These are phyloP conservation scores for Limosa lapponica DNA, from an alignment of 2,797 vertebrate genomes.

Conservation along the genomic window DNA sequence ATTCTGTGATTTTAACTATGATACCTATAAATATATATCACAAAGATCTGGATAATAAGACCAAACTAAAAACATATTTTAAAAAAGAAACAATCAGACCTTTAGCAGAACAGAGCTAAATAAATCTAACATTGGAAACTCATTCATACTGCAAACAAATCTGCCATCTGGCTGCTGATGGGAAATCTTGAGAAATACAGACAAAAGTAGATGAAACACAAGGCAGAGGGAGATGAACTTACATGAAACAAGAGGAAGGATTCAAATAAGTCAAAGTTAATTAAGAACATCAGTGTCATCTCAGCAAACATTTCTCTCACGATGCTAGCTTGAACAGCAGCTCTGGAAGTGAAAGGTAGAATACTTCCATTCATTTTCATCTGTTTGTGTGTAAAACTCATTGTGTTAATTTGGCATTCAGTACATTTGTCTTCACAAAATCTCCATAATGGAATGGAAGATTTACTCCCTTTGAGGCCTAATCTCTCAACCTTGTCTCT, in stretches of 20 bases:
- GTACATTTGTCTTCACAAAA: background rate
- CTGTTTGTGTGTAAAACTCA: background rate
- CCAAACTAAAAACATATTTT: background rate
- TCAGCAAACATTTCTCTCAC: background rate
- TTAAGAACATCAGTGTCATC: background rate
- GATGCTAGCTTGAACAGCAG: background rate
- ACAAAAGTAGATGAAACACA: background rate
- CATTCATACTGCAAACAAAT: background rate
- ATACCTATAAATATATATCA: background rate
- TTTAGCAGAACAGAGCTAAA: background rate
- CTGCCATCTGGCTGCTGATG: background rate
- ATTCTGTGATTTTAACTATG: background rate
- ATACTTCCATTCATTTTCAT: background rate
- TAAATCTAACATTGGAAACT: background rate
- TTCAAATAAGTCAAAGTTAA: background rate
- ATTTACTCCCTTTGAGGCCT: background rate
- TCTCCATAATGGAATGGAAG: background rate
- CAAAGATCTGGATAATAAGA: background rate
- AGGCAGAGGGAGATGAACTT: background rate
- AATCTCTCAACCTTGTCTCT: background rate
- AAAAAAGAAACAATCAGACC: background rate
- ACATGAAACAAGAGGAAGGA: background rate
- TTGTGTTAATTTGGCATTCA: background rate
- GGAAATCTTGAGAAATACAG: background rate
- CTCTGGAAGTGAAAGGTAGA: background rate